Base-by-base conservation (phyloP, 2,113 vertebrate genomes). In the Rhea pennata region DNA sequence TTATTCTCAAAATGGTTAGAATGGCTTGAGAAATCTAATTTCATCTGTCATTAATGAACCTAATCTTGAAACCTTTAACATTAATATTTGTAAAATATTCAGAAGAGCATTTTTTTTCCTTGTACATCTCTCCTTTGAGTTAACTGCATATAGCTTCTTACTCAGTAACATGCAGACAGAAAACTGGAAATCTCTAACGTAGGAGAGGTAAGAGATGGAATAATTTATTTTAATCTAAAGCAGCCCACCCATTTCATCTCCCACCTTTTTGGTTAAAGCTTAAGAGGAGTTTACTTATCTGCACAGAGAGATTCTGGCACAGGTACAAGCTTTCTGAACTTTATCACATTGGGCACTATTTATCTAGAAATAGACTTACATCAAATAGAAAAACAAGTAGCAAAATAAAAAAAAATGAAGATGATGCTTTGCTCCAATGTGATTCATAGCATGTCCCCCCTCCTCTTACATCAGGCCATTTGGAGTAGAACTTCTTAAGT, bases 291-390 rank as follows among this genome's bases (percentile, higher is more conserved):
- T 39, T 77, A 73, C 48, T n/a, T 58, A 9, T 79, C n/a, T 29
- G 71, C 27, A 74, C 21, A 82, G 12, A 26, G 67, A 53, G 24
- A 81, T 59, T 84, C 65, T 78, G 33, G 21, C 70, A 0, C 4
- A 51, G 40, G 14, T 6, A 77, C 12, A 81, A 87, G 64, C 48
- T 87, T 79, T 61, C 56, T 79, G 48, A 95, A 66, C 77, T 87
- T 26, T 36, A 72, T 14, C 79, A 72, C 59, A 22, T 23, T 74
- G 42, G 40, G 31, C 39, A 70, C 65, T 87, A 84, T 48, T 87
- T 72, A 65, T 58, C 67, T 48, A 48, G 46, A 48, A 51, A 48
- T 36, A 36, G 15, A 51, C 10, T 26, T n/a, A n/a, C 22, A 51
- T 15, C n/a, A 33, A 12, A n/a, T 8, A n/a, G n/a, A 51, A n/a